A percentile compares a stretch with the other conserved stretches of the same genome.
Evolutionary conservation across 2,888 invertebrate genomes (phyloP).

Genomic region (Pollenia griseotomentosa): DNA sequence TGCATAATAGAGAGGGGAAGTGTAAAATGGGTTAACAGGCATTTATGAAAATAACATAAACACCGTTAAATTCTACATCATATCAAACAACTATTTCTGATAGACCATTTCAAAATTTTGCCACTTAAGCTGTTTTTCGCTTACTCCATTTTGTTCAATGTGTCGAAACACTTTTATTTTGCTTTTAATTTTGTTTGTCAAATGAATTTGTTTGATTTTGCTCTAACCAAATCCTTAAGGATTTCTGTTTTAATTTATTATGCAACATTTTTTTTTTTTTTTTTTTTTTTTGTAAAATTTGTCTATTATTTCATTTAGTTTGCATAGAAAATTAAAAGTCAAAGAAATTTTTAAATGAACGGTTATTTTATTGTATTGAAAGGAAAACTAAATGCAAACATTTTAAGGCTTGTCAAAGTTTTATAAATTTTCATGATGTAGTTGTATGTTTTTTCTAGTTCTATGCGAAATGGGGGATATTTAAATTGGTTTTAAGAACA

Average conservation of each 20-base stretch:
- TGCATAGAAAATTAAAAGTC: conserved; percentile 24
- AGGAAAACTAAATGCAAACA: neutral
- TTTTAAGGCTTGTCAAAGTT: neutral
- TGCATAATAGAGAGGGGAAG: conserved; percentile 31
- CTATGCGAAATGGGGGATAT: neutral
- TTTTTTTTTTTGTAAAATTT: neutral
- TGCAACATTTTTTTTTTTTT: conserved; percentile 6
- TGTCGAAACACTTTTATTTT: conserved; percentile 14
- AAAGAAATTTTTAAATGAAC: conserved; percentile 36
- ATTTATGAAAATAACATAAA: neutral
- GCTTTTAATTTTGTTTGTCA: conserved; percentile 53
- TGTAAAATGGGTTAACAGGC: conserved; percentile 5
- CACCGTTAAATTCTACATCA: too few relatives aligned
- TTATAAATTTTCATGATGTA: neutral
- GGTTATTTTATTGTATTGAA: neutral
- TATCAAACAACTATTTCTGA: too few relatives aligned
- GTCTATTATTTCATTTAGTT: conserved; percentile 30
- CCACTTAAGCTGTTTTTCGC: neutral
- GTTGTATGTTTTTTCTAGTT: neutral
- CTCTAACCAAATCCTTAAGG: conserved; percentile 63
- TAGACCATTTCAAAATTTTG: neutral
- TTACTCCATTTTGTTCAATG: neutral
- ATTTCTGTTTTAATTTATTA: conserved; percentile 65
- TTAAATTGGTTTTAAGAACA: neutral
- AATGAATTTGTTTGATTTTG: conserved; percentile 56